phyloP scores from a whole-genome alignment of 2,888 invertebrate genomes.

The Ecdyonurus torrentis region DNA sequence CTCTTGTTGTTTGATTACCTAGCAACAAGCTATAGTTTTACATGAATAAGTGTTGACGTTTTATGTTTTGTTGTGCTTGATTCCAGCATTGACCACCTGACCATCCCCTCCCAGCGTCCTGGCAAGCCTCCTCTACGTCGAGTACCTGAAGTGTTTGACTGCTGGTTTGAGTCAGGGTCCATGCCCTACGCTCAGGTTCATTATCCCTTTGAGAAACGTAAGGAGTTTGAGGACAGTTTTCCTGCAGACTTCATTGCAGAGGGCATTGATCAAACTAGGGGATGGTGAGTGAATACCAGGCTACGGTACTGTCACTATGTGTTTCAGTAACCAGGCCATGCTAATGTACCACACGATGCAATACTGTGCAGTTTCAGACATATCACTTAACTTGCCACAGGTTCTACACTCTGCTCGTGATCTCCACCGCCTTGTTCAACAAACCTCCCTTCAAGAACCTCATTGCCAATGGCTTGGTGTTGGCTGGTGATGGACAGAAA shows the following conservation, averaged over 20 bases:
- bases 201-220: constrained; percentile 86
- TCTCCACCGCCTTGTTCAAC: constrained; percentile 88
- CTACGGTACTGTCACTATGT: background rate
- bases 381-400: too few relatives aligned
- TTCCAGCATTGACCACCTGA: constrained; percentile 65
- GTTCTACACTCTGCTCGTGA: constrained; percentile 94
- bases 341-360: background rate
- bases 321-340: background rate
- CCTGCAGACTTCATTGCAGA: constrained; percentile 99
- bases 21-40: too few relatives aligned
- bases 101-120: constrained; percentile 73
- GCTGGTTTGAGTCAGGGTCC: constrained; percentile 99
- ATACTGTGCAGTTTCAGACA: background rate
- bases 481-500: constrained; percentile 96
- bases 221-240: constrained; percentile 76
- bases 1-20: too few relatives aligned
- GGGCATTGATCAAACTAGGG: constrained; percentile 94
- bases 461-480: constrained; percentile 86
- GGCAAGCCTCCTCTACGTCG: constrained; percentile 73
- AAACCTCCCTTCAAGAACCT: constrained; percentile 96
- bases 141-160: constrained; percentile 93
- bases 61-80: too few relatives aligned
- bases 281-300: constrained; percentile 56
- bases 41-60: too few relatives aligned
- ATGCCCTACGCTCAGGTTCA: constrained; percentile 98